Percentiles rank a stretch among this genome's conserved stretches.
Conservation (phyloP, 2,113 vertebrate species). For the Oncorhynchus tshawytscha region DNA sequence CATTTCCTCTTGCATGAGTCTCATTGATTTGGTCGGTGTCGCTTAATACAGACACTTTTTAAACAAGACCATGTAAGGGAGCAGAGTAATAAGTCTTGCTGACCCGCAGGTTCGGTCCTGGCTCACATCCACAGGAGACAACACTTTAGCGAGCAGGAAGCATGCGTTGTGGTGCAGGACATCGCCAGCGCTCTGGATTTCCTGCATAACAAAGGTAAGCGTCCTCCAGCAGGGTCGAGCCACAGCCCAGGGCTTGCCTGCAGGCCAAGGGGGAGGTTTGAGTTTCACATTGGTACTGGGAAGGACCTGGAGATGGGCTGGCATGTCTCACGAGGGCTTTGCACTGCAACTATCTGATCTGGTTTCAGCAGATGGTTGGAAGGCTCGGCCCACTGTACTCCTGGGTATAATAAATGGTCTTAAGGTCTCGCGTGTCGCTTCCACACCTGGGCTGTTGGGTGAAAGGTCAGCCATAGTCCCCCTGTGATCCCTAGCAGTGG, state of each 20-base stretch:
- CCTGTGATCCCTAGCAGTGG: not conserved
- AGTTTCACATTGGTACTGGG: not conserved
- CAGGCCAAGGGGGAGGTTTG: not conserved
- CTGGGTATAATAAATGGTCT: not conserved
- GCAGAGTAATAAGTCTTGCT: not conserved
- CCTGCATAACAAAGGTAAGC: conserved; percentile 93
- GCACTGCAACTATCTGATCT: not conserved
- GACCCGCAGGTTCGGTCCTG: conserved; percentile 85
- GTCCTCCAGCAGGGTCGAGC: not conserved
- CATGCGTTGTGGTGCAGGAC: conserved; percentile 90
- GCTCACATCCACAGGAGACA: conserved; percentile 91
- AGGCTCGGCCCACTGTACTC: not conserved
- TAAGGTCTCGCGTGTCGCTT: not conserved
- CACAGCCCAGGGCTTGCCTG: not conserved
- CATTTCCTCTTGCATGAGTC: not conserved
- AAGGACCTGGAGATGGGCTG: not conserved
- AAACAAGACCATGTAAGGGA: not conserved
- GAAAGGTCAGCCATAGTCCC: not conserved
- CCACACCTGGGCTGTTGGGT: not conserved
- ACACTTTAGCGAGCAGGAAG: conserved; percentile 94
- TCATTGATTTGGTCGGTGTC: not conserved
- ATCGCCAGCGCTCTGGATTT: conserved; percentile 96
- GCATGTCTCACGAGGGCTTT: not conserved
- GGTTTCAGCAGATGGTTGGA: not conserved
- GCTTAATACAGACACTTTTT: not conserved